Evolutionary conservation across 1,140 invertebrate genomes (phyloP).

Genomic region (Leptestheria dahalacensis): DNA sequence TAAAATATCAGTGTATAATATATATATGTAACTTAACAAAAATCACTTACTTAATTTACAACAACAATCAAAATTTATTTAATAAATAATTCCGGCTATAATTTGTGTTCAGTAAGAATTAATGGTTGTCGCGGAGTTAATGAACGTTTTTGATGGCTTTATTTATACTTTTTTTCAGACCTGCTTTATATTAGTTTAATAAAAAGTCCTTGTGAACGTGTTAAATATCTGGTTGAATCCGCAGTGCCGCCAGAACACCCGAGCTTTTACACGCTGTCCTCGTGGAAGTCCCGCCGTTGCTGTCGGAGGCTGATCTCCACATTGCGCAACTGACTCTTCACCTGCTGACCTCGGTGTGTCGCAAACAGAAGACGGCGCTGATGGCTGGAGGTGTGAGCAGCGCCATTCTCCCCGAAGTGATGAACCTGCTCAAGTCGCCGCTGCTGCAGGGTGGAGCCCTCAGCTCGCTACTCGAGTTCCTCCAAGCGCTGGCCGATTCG

Average conservation of each 20-base stretch:
- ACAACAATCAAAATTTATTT: no score
- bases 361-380: conserved; percentile 48
- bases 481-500: conserved; percentile 70
- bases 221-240: no score
- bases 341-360: conserved; percentile 56
- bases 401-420: conserved; percentile 64
- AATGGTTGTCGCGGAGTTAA: not conserved
- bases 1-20: no score
- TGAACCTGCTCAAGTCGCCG: conserved; percentile 75
- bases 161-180: conserved; percentile 6
- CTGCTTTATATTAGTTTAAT: no score
- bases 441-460: conserved; percentile 65
- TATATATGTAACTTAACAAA: no score
- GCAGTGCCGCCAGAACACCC: conserved; percentile 27
- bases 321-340: conserved; percentile 80
- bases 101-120: no score
- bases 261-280: conserved; percentile 40
- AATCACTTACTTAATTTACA: no score
- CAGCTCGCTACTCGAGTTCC: conserved; percentile 76
- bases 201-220: no score
- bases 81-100: no score
- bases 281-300: conserved; percentile 68
- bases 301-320: conserved; percentile 88
- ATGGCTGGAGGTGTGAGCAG: conserved; percentile 39
- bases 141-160: conserved; percentile 3